phyloP scores from a whole-genome alignment of 1,140 invertebrate genomes.

The Phenacoccus solenopsis region DNA sequence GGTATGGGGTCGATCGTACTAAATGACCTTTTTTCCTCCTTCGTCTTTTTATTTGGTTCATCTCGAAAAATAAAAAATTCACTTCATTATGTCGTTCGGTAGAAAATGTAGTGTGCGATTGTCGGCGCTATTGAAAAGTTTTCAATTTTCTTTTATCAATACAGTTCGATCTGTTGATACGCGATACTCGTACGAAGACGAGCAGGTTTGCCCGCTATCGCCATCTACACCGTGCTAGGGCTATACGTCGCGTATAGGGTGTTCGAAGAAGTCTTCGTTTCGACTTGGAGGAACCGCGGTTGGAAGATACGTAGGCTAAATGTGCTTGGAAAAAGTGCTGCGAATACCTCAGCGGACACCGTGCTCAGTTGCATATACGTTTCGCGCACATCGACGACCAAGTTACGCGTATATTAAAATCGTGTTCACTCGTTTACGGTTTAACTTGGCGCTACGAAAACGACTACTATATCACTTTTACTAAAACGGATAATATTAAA shows the following conservation, averaged over 20 bases:
- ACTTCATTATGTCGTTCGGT: background rate
- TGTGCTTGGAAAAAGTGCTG: no score
- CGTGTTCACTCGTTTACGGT: background rate
- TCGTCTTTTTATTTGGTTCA: background rate
- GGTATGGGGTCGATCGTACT: background rate
- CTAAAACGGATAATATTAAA: background rate
- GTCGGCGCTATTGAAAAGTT: background rate
- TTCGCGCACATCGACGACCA: no score
- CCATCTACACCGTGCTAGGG: no score
- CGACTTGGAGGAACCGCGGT: no score
- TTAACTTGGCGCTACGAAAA: background rate
- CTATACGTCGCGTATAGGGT: no score
- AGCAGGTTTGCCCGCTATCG: no score
- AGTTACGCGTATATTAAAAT: constrained; percentile 2
- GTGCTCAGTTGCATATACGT: no score
- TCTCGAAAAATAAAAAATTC: background rate
- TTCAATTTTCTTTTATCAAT: background rate
- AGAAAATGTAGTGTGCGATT: no score
- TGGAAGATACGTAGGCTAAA: no score
- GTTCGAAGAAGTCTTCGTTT: no score
- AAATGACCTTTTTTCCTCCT: background rate
- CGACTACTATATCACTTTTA: background rate
- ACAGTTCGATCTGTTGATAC: background rate
- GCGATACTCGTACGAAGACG: background rate
- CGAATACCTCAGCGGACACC: no score